These are phyloP conservation scores for Chelonia mydas DNA, from an alignment of 2,797 vertebrate species.

Conservation along the genomic window DNA sequence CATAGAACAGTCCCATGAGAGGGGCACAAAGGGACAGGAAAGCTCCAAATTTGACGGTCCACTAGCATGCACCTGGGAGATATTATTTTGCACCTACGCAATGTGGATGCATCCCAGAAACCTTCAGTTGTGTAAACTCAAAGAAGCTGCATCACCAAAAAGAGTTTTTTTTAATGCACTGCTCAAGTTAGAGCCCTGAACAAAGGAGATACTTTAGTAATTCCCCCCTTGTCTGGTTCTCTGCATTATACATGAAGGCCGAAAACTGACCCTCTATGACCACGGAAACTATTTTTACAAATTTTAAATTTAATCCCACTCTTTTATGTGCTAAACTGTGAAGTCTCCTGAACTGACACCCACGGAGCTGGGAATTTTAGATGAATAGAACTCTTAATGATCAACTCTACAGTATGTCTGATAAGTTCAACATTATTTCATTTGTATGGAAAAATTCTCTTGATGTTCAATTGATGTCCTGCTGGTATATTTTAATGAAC, in stretches of 20 bases:
- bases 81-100: neutral
- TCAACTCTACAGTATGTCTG: constrained; percentile 24
- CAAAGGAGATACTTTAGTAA: neutral
- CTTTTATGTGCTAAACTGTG: constrained; percentile 52
- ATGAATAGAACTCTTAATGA: constrained; percentile 68
- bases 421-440: constrained; percentile 37
- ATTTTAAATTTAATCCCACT: constrained; percentile 53
- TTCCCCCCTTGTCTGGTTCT: neutral
- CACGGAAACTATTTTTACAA: constrained; percentile 26
- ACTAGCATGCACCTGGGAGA: neutral
- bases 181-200: neutral
- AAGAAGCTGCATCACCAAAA: neutral
- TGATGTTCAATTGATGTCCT: constrained; percentile 43
- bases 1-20: neutral
- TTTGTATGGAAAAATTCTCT: constrained; percentile 60
- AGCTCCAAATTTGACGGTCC: neutral
- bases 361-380: constrained; percentile 50
- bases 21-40: neutral
- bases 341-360: constrained; percentile 39
- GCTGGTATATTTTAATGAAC: constrained; percentile 62
- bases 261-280: constrained; percentile 41
- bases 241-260: constrained; percentile 49
- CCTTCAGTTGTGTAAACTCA: neutral
- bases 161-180: neutral
- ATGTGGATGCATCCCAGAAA: neutral